Evolutionary conservation across 2,888 invertebrate genomes (phyloP).

Genomic region (Pseudococcus jackbeardsleyi): DNA sequence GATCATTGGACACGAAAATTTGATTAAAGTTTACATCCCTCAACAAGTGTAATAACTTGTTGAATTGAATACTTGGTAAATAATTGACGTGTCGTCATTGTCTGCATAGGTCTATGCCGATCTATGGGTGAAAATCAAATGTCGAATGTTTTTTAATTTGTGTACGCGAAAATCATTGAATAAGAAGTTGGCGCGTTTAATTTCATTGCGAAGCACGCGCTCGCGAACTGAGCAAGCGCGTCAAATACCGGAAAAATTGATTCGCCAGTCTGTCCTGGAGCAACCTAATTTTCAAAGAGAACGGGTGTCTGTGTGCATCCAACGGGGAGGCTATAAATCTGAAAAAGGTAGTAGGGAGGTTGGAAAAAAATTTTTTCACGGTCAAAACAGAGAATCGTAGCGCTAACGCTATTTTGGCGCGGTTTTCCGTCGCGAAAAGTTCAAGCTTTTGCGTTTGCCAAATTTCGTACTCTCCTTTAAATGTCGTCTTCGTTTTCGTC

Average conservation of each 20-base stretch:
- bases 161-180: conserved; percentile 1
- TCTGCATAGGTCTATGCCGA: neutral
- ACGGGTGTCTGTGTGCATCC: conserved; percentile 58
- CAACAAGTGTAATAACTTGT: conserved; percentile 45
- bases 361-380: conserved; percentile 59
- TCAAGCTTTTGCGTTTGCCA: neutral
- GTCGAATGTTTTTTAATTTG: conserved; percentile 32
- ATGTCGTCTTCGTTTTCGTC: neutral
- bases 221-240: conserved; percentile 51
- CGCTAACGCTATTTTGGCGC: conserved; percentile 61
- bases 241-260: conserved; percentile 60
- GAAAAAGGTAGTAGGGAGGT: conserved; percentile 36
- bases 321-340: conserved; percentile 26
- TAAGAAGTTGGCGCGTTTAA: conserved; percentile 39
- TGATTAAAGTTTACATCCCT: conserved; percentile 24
- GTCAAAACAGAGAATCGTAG: conserved; percentile 53
- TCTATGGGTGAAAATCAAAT: neutral
- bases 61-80: neutral
- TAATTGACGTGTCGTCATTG: neutral
- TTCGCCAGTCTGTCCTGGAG: conserved; percentile 59
- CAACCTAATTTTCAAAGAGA: conserved; percentile 61
- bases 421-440: conserved; percentile 46
- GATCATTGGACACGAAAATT: neutral
- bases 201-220: conserved; percentile 25
- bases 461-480: neutral